Percentiles rank a stretch among this genome's conserved stretches.
These are phyloP conservation scores for Pachyseris speciosa DNA, from an alignment of 64 coral and sea anemone genomes.

Conservation along the genomic window DNA sequence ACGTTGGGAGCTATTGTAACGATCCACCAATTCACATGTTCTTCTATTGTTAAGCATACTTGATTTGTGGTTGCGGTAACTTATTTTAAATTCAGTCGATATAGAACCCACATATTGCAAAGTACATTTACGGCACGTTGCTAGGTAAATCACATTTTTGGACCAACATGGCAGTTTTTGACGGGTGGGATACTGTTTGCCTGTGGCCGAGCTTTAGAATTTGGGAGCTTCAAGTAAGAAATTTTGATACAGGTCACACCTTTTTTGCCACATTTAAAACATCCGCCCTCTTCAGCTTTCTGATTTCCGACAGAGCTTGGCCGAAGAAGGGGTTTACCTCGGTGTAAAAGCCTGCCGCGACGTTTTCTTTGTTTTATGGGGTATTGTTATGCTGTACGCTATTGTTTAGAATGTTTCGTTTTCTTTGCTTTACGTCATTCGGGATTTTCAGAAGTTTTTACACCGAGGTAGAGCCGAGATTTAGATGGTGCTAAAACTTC, in stretches of 20 bases:
- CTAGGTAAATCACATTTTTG: slow-evolving; percentile 12
- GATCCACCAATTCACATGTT: slow-evolving; percentile 25
- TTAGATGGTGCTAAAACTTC: too few relatives aligned
- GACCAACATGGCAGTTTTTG: slow-evolving; percentile 7
- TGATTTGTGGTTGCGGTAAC: slow-evolving; percentile 29
- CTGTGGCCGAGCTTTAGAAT: slow-evolving; percentile 12
- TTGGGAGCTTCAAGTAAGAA: background rate
- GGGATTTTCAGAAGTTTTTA: too few relatives aligned
- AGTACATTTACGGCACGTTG: slow-evolving; percentile 16
- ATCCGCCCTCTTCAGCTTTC: too few relatives aligned
- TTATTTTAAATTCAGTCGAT: slow-evolving; percentile 13
- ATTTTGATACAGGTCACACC: slow-evolving; percentile 26
- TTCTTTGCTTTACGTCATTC: too few relatives aligned
- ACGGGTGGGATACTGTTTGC: background rate
- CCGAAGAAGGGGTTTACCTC: too few relatives aligned
- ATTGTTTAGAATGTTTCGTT: too few relatives aligned
- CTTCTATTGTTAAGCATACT: slow-evolving; percentile 35
- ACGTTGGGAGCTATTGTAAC: slow-evolving; percentile 12
- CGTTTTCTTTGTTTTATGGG: too few relatives aligned
- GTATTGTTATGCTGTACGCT: too few relatives aligned
- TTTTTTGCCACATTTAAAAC: background rate
- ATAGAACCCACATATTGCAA: slow-evolving; percentile 52
- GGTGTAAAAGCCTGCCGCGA: too few relatives aligned
- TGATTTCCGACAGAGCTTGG: too few relatives aligned
- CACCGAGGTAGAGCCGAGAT: too few relatives aligned